These are phyloP conservation scores for Psephotus haematonotus DNA, from an alignment of 2,113 vertebrate genomes.

Conservation along the genomic window DNA sequence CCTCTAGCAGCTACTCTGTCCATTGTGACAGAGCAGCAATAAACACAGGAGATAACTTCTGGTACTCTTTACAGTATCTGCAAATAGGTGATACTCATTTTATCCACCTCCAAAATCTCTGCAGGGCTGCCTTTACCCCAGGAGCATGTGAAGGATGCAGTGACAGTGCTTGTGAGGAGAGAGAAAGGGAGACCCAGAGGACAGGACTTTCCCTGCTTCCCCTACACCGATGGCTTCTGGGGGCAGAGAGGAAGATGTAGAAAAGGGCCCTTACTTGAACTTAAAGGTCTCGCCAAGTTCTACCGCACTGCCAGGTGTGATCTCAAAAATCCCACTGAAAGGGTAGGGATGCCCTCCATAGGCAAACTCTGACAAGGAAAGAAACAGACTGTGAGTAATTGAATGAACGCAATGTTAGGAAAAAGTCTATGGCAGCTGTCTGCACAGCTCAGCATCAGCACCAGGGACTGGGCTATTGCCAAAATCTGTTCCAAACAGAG, in stretches of 20 bases:
- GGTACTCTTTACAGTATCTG: not conserved
- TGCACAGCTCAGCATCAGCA: slow-evolving; percentile 1
- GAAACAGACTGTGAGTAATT: slow-evolving; percentile 58
- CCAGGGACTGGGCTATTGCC: not conserved
- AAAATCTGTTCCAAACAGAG: not conserved
- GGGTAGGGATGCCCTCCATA: slow-evolving; percentile 94
- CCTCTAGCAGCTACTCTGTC: not conserved
- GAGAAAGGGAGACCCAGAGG: not conserved
- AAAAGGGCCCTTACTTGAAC: slow-evolving; percentile 87
- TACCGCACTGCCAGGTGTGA: slow-evolving; percentile 87
- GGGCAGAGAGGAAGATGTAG: not conserved
- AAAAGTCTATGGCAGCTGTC: slow-evolving; percentile 19
- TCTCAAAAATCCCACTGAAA: slow-evolving; percentile 95
- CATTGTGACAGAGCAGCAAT: not conserved
- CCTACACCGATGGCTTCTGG: not conserved
- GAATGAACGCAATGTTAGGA: not conserved
- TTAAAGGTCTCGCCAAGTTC: slow-evolving; percentile 96
- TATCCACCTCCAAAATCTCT: not conserved
- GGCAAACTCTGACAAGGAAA: slow-evolving; percentile 85
- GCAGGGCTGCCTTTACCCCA: not conserved
- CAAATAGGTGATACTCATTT: not conserved
- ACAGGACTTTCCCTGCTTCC: not conserved
- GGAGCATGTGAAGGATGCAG: not conserved
- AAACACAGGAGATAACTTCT: not conserved
- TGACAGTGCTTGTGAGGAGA: not conserved